phyloP scores from a whole-genome alignment of 2,113 vertebrate genomes.

The Ochotona curzoniae region DNA sequence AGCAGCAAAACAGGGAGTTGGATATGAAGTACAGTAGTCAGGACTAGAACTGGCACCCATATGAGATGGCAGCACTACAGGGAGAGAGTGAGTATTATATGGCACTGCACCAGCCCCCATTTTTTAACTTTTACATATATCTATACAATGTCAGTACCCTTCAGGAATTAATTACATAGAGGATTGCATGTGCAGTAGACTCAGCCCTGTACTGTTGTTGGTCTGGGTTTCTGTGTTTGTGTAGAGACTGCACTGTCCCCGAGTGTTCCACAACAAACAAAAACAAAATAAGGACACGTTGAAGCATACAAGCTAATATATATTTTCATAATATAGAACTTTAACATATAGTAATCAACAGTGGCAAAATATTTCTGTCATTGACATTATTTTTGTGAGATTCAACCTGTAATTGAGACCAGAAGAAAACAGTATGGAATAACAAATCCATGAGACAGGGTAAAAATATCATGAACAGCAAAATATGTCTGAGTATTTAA shows the following conservation, averaged over 20 bases:
- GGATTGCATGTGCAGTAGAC: not conserved
- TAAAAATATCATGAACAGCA: slow-evolving; percentile 86
- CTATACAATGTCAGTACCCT: not conserved
- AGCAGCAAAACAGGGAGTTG: no score
- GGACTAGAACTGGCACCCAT: no score
- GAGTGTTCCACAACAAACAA: slow-evolving; percentile 77
- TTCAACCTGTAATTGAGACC: slow-evolving; percentile 87
- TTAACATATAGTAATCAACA: slow-evolving; percentile 90
- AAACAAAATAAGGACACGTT: slow-evolving; percentile 85
- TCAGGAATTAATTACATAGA: not conserved
- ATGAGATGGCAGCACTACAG: no score
- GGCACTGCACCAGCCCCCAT: no score
- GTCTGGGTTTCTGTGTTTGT: not conserved
- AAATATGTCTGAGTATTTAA: slow-evolving; percentile 91
- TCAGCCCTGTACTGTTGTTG: not conserved
- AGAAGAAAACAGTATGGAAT: slow-evolving; percentile 85
- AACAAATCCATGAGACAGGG: slow-evolving; percentile 85
- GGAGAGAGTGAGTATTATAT: no score
- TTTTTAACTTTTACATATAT: not conserved
- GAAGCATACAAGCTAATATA: slow-evolving; percentile 91
- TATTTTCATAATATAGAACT: slow-evolving; percentile 93
- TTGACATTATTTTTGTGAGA: slow-evolving; percentile 86
- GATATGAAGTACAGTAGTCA: no score
- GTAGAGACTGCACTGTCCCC: not conserved
- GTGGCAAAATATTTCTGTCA: slow-evolving; percentile 91